Percentiles rank a stretch among this genome's conserved stretches.
Conservation (phyloP, 2,888 invertebrate species). For the Erebia ligea region DNA sequence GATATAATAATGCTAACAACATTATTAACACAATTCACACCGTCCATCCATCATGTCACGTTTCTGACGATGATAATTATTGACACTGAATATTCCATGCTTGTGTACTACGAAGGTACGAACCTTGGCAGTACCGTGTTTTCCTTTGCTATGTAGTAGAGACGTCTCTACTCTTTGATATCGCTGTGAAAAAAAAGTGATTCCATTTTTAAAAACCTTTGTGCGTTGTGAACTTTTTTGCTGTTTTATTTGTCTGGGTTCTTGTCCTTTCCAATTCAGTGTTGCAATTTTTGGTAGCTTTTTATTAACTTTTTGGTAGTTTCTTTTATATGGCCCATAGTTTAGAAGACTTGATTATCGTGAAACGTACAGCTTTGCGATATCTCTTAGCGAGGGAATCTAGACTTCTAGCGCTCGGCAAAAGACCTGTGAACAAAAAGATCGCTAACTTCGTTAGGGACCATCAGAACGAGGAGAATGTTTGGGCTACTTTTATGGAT, state of each 20-base stretch:
- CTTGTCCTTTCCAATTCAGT: constrained; percentile 1
- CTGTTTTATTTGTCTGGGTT: neutral
- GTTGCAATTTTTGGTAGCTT: constrained; percentile 15
- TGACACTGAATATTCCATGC: constrained; percentile 57
- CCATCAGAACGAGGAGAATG: constrained; percentile 54
- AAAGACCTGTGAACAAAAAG: constrained; percentile 68
- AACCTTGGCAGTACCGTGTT: constrained; percentile 15
- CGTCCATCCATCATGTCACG: constrained; percentile 50
- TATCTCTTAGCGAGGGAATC: constrained; percentile 67
- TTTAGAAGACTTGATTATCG: constrained; percentile 65
- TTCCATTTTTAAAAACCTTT: constrained; percentile 9
- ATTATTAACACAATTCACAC: constrained; percentile 40
- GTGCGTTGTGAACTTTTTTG: neutral
- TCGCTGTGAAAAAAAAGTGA: constrained; percentile 9
- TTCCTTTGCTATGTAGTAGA: neutral
- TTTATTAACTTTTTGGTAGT: constrained; percentile 9
- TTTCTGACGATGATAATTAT: constrained; percentile 33
- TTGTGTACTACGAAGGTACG: neutral
- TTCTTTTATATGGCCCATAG: constrained; percentile 61
- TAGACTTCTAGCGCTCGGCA: constrained; percentile 60
- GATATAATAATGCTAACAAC: constrained; percentile 13
- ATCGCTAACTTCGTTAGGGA: constrained; percentile 62
- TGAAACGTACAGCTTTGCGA: constrained; percentile 62
- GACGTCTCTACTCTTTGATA: neutral
- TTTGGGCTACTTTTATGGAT: constrained; percentile 63